Evolutionary conservation across 2,113 vertebrate species (phyloP).

Genomic region (Myanophis thanlyinensis): DNA sequence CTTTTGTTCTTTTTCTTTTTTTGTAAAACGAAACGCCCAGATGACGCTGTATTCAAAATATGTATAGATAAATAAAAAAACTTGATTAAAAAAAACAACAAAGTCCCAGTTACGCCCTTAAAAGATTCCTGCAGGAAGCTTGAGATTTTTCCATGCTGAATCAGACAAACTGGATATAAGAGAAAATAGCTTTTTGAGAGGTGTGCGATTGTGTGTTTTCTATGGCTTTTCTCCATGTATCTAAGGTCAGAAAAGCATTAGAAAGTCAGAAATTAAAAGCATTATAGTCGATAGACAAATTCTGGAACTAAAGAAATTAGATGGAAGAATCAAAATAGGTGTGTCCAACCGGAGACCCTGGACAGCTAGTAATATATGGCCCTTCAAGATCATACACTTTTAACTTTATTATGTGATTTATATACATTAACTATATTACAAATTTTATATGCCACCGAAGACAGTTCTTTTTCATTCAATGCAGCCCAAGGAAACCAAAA

Average conservation of each 20-base stretch:
- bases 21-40: too few species aligned
- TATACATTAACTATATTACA: background rate
- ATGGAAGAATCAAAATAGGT: background rate
- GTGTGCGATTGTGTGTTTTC: background rate
- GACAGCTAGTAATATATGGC: background rate
- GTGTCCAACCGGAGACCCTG: background rate
- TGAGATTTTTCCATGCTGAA: constrained; percentile 51
- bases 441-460: background rate
- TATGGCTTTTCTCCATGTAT: background rate
- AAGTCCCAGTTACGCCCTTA: constrained; percentile 50
- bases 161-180: constrained; percentile 53
- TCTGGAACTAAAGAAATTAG: background rate
- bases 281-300: background rate
- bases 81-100: too few species aligned
- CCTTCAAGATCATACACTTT: background rate
- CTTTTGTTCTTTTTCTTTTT: too few species aligned
- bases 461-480: background rate
- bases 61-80: too few species aligned
- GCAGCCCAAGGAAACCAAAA: background rate
- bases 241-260: background rate
- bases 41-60: too few species aligned
- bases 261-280: background rate
- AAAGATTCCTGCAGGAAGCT: constrained; percentile 60
- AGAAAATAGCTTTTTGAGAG: constrained; percentile 19
- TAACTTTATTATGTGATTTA: background rate